A percentile compares a stretch with the other conserved stretches of the same genome.
phyloP scores from a whole-genome alignment of 2,888 invertebrate species.

The Gnatocerus cornutus region DNA sequence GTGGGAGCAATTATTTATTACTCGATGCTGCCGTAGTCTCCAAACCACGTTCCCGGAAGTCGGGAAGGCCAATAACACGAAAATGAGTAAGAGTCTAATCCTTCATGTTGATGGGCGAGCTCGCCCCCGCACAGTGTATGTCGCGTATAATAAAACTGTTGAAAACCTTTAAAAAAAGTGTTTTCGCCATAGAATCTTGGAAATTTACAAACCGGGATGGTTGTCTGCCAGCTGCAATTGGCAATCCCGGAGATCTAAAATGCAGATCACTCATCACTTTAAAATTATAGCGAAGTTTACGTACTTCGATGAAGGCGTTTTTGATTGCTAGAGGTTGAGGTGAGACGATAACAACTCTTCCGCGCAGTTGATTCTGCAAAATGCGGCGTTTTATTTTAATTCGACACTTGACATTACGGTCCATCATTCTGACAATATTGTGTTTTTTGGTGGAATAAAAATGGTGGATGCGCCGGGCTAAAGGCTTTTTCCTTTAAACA shows the following conservation, averaged over 20 bases:
- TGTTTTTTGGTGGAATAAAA: neutral
- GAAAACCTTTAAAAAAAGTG: constrained; percentile 50
- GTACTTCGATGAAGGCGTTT: constrained; percentile 57
- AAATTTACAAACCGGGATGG: constrained; percentile 45
- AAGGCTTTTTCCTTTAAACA: neutral
- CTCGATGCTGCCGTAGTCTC: constrained; percentile 56
- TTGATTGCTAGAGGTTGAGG: constrained; percentile 27
- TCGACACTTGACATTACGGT: constrained; percentile 12
- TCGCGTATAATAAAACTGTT: constrained; percentile 57
- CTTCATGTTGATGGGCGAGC: constrained; percentile 41
- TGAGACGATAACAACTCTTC: constrained; percentile 38
- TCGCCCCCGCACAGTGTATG: constrained; percentile 58
- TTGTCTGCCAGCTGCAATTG: constrained; percentile 52
- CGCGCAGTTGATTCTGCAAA: constrained; percentile 3
- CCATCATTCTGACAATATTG: too few relatives aligned
- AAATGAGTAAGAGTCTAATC: constrained; percentile 52
- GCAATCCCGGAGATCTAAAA: constrained; percentile 57
- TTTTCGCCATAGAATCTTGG: constrained; percentile 47
- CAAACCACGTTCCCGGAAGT: constrained; percentile 58
- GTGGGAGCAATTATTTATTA: constrained; percentile 2
- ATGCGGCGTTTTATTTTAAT: constrained; percentile 29
- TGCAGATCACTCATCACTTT: too few relatives aligned
- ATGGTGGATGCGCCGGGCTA: too few relatives aligned
- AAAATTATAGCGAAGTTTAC: too few relatives aligned
- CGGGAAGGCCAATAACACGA: constrained; percentile 56